phyloP scores from a whole-genome alignment of 2,797 vertebrate species.

The Megalops cyprinoides region DNA sequence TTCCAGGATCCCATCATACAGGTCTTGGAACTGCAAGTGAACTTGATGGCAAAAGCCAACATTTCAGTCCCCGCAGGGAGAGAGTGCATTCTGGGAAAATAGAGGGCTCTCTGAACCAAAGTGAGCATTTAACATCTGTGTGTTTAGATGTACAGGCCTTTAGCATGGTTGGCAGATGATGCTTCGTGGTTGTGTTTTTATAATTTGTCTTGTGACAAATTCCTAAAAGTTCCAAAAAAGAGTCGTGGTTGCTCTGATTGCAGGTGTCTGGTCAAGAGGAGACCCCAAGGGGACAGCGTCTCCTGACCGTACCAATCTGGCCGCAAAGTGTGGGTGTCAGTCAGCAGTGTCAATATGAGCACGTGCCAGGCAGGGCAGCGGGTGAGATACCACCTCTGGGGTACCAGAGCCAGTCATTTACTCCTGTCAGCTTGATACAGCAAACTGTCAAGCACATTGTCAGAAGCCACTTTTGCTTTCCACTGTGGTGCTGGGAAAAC shows the following conservation, averaged over 20 bases:
- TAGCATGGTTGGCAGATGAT: too few relatives aligned
- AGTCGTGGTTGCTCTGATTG: constrained; percentile 25
- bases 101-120: not conserved
- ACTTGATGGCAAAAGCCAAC: not conserved
- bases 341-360: constrained; percentile 83
- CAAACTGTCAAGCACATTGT: not conserved
- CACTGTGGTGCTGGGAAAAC: too few relatives aligned
- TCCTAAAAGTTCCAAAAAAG: too few relatives aligned
- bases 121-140: not conserved
- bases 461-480: not conserved
- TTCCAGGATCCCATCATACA: not conserved
- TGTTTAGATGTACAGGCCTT: too few relatives aligned
- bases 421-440: too few relatives aligned
- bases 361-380: constrained; percentile 18
- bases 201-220: too few relatives aligned
- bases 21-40: not conserved
- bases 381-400: constrained; percentile 21
- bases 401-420: constrained; percentile 7
- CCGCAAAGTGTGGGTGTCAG: constrained; percentile 86
- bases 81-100: not conserved
- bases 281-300: constrained; percentile 78
- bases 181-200: too few relatives aligned
- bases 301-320: constrained; percentile 88
- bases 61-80: not conserved
- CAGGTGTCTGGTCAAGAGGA: constrained; percentile 94